These are phyloP conservation scores for Ascaphus truei DNA, from an alignment of 2,113 vertebrate genomes.

Conservation along the genomic window DNA sequence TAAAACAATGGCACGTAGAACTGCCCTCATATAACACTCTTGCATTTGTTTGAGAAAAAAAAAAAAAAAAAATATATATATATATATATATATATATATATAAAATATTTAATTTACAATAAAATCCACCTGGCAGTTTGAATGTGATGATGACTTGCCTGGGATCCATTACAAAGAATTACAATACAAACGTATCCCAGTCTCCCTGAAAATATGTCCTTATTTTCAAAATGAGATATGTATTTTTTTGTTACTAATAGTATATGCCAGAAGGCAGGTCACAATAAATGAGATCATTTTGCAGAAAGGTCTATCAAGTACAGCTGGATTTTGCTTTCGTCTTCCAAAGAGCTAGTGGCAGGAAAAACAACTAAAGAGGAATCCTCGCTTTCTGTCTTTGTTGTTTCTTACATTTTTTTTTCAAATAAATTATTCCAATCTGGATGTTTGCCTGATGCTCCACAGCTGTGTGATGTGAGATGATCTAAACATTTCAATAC, in stretches of 20 bases:
- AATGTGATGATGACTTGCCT: no score
- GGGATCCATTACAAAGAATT: no score
- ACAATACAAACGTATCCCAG: no score
- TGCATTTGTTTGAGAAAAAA: not conserved
- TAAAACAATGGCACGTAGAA: not conserved
- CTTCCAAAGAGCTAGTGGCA: conserved; percentile 6
- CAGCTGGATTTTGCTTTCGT: conserved; percentile 16
- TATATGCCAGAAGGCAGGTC: conserved; percentile 9
- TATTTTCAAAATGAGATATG: not conserved
- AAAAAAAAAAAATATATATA: no score
- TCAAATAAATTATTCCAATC: conserved; percentile 39
- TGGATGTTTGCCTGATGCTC: conserved; percentile 50
- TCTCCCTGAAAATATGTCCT: not conserved
- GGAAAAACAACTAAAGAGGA: conserved; percentile 15
- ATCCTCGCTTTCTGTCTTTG: not conserved
- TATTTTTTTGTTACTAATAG: not conserved
- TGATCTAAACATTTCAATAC: conserved; percentile 51
- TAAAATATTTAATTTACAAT: no score
- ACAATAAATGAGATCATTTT: conserved; percentile 22
- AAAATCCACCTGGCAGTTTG: no score
- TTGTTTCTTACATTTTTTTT: conserved; percentile 17
- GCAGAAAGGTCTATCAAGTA: conserved; percentile 6
- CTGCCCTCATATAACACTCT: not conserved
- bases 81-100: no score
- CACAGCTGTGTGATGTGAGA: conserved; percentile 54